phyloP scores from a whole-genome alignment of 2,797 vertebrate genomes.

The Carcharodon carcharias region DNA sequence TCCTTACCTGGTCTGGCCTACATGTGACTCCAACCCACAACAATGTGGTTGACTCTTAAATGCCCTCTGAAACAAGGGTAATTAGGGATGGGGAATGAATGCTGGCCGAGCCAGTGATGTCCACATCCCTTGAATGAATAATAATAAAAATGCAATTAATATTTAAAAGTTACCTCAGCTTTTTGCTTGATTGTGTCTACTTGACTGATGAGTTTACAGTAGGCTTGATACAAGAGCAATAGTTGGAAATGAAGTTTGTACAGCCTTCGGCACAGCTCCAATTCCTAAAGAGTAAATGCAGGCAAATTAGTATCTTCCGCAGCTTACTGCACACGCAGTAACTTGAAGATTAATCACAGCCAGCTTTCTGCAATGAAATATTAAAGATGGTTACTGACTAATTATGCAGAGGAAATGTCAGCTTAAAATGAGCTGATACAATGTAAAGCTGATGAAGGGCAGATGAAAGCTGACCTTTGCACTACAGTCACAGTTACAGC shows the following conservation, averaged over 20 bases:
- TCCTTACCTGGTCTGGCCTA: no score
- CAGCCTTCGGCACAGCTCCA: slow-evolving; percentile 89
- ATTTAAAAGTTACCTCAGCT: slow-evolving; percentile 70
- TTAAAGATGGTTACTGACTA: slow-evolving; percentile 50
- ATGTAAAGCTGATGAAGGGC: slow-evolving; percentile 48
- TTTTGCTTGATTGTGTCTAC: slow-evolving; percentile 89
- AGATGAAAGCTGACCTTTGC: slow-evolving; percentile 46
- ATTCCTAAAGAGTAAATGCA: slow-evolving; percentile 63
- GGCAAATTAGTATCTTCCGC: slow-evolving; percentile 35
- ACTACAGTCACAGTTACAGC: slow-evolving; percentile 45
- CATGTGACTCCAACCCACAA: no score
- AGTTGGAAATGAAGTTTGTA: slow-evolving; percentile 98
- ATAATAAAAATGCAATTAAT: not conserved
- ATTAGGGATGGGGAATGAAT: no score
- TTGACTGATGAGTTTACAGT: slow-evolving; percentile 90
- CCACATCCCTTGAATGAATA: no score
- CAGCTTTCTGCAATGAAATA: slow-evolving; percentile 46
- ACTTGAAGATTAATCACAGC: slow-evolving; percentile 41
- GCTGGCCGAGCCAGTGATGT: no score
- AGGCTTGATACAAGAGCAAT: slow-evolving; percentile 94
- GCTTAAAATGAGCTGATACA: slow-evolving; percentile 48
- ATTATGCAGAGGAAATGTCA: slow-evolving; percentile 47
- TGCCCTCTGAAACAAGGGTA: no score
- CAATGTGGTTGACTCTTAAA: no score
- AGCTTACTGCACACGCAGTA: slow-evolving; percentile 26